phyloP scores from a whole-genome alignment of 2,888 invertebrate genomes.

The Chymomyza caudatula region DNA sequence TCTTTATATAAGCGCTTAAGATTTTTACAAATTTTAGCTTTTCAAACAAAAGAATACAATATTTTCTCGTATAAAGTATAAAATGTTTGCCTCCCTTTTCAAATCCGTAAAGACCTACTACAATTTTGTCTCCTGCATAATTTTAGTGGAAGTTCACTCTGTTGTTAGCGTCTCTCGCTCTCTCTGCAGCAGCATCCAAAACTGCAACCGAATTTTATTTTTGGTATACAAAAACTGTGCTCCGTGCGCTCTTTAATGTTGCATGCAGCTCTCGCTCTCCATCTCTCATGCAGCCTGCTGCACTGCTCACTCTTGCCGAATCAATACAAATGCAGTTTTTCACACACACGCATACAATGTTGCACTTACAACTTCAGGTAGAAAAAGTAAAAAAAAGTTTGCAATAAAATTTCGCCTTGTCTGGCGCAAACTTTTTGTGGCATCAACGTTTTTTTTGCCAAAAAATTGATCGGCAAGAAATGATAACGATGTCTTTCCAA shows the following conservation, averaged over 20 bases:
- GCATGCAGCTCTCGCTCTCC: conserved; percentile 8
- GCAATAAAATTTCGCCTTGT: conserved; percentile 10
- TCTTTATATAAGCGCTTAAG: too few relatives aligned
- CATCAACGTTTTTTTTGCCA: not conserved
- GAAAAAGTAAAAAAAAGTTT: not conserved
- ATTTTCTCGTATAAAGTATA: too few relatives aligned
- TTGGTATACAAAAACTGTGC: conserved; percentile 16
- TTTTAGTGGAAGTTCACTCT: conserved; percentile 27
- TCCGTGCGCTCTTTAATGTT: conserved; percentile 5
- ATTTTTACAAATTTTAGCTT: too few relatives aligned
- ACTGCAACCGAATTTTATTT: conserved; percentile 33
- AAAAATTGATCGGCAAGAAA: not conserved
- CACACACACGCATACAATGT: not conserved
- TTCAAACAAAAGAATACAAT: too few relatives aligned
- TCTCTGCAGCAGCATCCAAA: conserved; percentile 24
- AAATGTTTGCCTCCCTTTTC: too few relatives aligned
- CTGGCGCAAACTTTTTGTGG: conserved; percentile 4
- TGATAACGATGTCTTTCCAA: not conserved
- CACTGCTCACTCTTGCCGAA: not conserved
- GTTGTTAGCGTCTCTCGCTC: conserved; percentile 14
- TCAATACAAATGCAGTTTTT: not conserved
- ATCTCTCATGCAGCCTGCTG: not conserved
- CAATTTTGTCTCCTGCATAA: too few relatives aligned
- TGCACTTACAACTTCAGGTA: conserved; percentile 6
- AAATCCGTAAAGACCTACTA: too few relatives aligned